Evolutionary conservation across 2,113 vertebrate genomes (phyloP).

Genomic region (Vimba vimba): DNA sequence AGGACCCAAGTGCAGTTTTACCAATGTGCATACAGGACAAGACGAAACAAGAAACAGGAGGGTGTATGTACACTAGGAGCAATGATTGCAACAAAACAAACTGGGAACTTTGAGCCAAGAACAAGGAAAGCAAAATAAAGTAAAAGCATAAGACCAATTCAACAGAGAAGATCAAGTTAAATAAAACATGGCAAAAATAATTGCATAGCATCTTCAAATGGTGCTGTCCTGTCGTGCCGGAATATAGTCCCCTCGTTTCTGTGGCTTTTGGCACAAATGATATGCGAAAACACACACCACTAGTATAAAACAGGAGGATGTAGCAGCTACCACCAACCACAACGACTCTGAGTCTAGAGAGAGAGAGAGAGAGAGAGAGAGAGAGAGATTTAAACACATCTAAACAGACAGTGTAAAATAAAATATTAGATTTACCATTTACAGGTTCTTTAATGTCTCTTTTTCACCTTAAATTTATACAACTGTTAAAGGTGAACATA

Average conservation of each 20-base stretch:
- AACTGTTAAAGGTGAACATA: too few relatives aligned
- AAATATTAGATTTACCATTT: too few relatives aligned
- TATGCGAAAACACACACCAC: conserved; percentile 68
- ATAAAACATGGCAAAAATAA: background rate
- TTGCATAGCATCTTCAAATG: conserved; percentile 34
- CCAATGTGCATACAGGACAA: background rate
- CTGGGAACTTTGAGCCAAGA: background rate
- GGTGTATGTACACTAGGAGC: background rate
- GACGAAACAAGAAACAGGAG: background rate
- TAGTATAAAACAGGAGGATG: conserved; percentile 59
- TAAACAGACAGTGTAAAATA: background rate
- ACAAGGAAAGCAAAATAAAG: background rate
- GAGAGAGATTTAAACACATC: background rate
- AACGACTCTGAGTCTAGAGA: conserved; percentile 68
- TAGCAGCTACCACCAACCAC: conserved; percentile 66
- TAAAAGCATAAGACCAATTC: background rate
- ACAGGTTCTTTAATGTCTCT: too few relatives aligned
- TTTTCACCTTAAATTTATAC: too few relatives aligned
- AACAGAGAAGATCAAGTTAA: background rate
- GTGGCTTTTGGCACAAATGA: conserved; percentile 53
- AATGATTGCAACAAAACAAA: background rate
- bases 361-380: too few relatives aligned
- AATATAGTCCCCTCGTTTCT: conserved; percentile 62
- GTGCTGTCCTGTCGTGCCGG: conserved; percentile 56
- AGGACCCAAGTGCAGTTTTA: background rate